phyloP scores from a whole-genome alignment of 1,140 invertebrate genomes.

The Zaprionus capensis region DNA sequence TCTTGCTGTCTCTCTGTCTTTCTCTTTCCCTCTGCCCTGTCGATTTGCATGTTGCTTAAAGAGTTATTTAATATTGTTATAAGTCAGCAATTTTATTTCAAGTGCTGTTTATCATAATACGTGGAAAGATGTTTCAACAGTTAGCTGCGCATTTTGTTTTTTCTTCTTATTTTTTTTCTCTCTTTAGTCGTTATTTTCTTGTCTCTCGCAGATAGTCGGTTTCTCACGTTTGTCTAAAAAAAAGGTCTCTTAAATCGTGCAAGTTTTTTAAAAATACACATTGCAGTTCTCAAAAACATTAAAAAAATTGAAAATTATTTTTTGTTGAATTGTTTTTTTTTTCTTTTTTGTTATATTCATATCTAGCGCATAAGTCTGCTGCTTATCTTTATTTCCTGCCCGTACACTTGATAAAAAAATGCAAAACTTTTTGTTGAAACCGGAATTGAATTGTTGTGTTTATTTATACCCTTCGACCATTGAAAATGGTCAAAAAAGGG shows the following conservation, averaged over 20 bases:
- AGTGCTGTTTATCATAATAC: slow-evolving; percentile 36
- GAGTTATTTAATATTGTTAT: slow-evolving; percentile 24
- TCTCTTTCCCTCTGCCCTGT: not conserved
- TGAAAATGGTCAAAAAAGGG: no score
- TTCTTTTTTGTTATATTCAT: not conserved
- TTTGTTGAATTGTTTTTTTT: not conserved
- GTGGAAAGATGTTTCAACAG: slow-evolving; percentile 41
- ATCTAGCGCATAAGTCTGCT: not conserved
- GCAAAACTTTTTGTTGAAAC: no score
- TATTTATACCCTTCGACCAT: no score
- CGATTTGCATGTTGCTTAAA: not conserved
- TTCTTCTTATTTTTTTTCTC: not conserved
- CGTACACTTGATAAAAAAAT: no score
- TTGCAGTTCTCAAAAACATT: not conserved
- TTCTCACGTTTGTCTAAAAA: not conserved
- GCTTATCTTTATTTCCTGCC: not conserved
- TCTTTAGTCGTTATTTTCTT: not conserved
- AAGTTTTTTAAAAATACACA: not conserved
- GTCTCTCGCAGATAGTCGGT: not conserved
- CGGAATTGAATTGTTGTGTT: no score
- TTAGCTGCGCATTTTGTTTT: not conserved
- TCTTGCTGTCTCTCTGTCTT: not conserved
- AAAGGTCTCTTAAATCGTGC: not conserved
- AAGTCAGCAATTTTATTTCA: slow-evolving; percentile 30
- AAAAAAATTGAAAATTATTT: not conserved